Percentiles rank a stretch among this genome's conserved stretches.
These are phyloP conservation scores for Chymomyza costata DNA, from an alignment of 1,140 invertebrate species.

Conservation along the genomic window DNA sequence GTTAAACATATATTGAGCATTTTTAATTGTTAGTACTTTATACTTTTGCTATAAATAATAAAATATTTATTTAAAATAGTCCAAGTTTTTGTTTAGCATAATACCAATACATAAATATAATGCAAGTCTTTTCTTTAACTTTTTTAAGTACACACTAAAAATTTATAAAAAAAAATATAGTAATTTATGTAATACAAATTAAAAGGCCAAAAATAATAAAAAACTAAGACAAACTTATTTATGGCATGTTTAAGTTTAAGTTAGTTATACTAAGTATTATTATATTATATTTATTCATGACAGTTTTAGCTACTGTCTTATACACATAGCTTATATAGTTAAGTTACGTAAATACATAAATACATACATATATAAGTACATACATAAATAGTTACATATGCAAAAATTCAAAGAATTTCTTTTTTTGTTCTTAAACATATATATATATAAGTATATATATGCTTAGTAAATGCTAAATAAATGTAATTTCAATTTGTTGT, in stretches of 20 bases:
- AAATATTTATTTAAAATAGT: conserved; percentile 16
- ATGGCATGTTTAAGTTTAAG: conserved; percentile 70
- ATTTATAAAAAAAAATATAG: conserved; percentile 6
- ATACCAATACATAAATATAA: conserved; percentile 46
- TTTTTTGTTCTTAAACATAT: not conserved
- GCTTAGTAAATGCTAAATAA: conserved; percentile 60
- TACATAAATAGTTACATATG: conserved; percentile 27
- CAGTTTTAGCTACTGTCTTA: not conserved
- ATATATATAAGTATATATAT: not conserved
- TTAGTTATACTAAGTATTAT: conserved; percentile 72
- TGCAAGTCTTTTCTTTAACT: conserved; percentile 57
- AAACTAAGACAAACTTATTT: conserved; percentile 57
- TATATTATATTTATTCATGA: conserved; percentile 42
- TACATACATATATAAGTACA: not conserved
- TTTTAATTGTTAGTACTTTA: conserved; percentile 28
- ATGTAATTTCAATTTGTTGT: conserved; percentile 42
- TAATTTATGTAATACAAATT: conserved; percentile 15
- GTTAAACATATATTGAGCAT: conserved; percentile 59
- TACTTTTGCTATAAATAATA: too few relatives aligned
- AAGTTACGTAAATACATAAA: too few relatives aligned
- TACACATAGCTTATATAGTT: too few relatives aligned
- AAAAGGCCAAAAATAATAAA: conserved; percentile 4
- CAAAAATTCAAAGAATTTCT: too few relatives aligned
- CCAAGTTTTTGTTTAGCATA: conserved; percentile 45
- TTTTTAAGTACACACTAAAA: conserved; percentile 55